phyloP scores from a whole-genome alignment of 2,888 invertebrate species.

The Diarsia mendica region DNA sequence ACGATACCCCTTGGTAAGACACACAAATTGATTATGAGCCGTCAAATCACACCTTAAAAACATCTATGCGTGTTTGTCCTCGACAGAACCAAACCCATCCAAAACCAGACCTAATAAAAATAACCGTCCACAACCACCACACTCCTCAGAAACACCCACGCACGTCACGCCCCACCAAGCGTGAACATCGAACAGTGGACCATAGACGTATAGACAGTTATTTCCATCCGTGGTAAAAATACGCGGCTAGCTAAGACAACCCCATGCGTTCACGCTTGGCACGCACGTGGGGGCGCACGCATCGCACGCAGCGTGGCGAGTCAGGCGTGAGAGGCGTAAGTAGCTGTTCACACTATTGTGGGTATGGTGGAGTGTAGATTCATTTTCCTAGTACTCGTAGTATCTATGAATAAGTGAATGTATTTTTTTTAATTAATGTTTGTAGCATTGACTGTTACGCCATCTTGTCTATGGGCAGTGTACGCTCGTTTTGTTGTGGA shows the following conservation, averaged over 20 bases:
- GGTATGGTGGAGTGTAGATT: background rate
- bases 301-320: slow-evolving; percentile 54
- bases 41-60: background rate
- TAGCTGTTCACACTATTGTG: slow-evolving; percentile 24
- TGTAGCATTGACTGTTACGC: too few relatives aligned
- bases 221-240: slow-evolving; percentile 60
- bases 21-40: background rate
- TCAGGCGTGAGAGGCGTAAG: slow-evolving; percentile 36
- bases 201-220: slow-evolving; percentile 34
- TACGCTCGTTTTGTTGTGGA: too few relatives aligned
- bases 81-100: background rate
- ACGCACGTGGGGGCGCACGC: slow-evolving; percentile 61
- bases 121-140: slow-evolving; percentile 6
- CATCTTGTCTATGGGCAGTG: too few relatives aligned
- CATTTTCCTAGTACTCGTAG: background rate
- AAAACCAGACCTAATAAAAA: background rate
- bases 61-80: background rate
- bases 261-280: slow-evolving; percentile 53
- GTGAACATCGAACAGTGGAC: slow-evolving; percentile 25
- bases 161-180: slow-evolving; percentile 46
- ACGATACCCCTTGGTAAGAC: too few relatives aligned
- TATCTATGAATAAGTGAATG: too few relatives aligned
- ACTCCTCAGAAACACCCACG: slow-evolving; percentile 45
- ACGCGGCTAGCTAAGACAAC: slow-evolving; percentile 56
- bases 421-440: too few relatives aligned